Conservation (phyloP, 92 coral and sea anemone genomes). For the Galaxea fascicularis region DNA sequence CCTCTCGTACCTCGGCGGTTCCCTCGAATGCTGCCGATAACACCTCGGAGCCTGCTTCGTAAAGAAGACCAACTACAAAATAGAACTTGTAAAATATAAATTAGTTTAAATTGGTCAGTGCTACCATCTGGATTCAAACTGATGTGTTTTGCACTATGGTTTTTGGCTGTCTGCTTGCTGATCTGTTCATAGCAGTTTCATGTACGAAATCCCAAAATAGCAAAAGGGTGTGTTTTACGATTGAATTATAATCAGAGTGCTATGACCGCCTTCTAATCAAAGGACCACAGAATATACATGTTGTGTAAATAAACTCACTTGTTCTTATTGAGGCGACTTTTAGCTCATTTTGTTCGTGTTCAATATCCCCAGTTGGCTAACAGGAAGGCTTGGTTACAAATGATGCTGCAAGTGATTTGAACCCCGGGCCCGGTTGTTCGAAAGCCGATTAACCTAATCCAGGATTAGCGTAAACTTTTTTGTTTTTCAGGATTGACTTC, state of each 20-base stretch:
- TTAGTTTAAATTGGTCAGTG: neutral
- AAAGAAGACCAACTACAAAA: neutral
- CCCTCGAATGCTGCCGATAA: conserved; percentile 63
- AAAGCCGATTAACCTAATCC: no score
- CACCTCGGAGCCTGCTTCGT: conserved; percentile 22
- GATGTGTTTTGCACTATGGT: neutral
- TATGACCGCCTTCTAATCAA: neutral
- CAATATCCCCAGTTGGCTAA: no score
- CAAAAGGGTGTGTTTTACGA: neutral
- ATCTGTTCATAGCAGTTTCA: neutral
- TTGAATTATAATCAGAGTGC: neutral
- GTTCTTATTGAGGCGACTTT: neutral
- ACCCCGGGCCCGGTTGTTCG: no score
- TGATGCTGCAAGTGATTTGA: no score
- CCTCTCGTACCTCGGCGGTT: conserved; percentile 77
- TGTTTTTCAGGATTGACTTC: no score
- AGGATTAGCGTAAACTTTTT: no score
- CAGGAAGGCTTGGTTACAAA: no score
- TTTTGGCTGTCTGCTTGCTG: neutral
- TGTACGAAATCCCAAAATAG: neutral
- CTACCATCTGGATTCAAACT: neutral
- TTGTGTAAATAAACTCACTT: conserved; percentile 26
- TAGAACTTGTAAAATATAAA: neutral
- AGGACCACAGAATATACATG: neutral
- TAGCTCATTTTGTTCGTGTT: neutral